Evolutionary conservation across 2,797 vertebrate genomes (phyloP), one percentile per base, ranked within the genome.

Genomic region (Malurus splendens): DNA sequence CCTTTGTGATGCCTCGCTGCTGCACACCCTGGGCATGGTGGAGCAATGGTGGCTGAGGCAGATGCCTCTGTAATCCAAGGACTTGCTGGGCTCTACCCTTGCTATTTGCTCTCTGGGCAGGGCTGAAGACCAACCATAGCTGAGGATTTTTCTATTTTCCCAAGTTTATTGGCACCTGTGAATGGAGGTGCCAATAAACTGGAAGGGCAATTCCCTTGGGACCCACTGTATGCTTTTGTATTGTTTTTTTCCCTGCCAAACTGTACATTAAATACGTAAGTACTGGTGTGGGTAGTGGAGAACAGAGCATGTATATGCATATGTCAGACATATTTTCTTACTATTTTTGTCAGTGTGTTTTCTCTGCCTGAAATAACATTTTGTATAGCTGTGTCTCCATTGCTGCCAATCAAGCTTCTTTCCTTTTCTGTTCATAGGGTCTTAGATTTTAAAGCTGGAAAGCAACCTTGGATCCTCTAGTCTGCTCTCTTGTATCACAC

Each of bases 301-400:
- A 81, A 39, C 73, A 89, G 86, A 78, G 51, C 73, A 73, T 60
- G 70, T 81, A 56, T 42, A 85, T 91, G 75, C 87, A 61, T 89
- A 85, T 88, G 50, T 87, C 85, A 94, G 73, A 42, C 52, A n/a
- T 85, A 48, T 75, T 92, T 93, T 89, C 42, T 66, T 90, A 70
- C 92, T 91, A 76, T 89, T 90, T 92, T 87, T 54, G 32, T 62
- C 52, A 47, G 14, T 75, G 23, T 67, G 19, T 82, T 95, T 94
- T 88, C 59, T 90, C 48, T 81, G 80, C 74, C 87, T 84, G 80
- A 94, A 95, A 87, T 87, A 89, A 86, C 77, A 51, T 92, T 92
- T 72, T 87, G n/a, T 66, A 28, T 73, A 82, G 71, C 45, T 77
- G 12, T 54, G 33, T 75, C 62, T 92, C 36, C 3, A 4, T 54